Conservation (phyloP, 2,113 vertebrate genomes). For the Urocitellus parryii region DNA sequence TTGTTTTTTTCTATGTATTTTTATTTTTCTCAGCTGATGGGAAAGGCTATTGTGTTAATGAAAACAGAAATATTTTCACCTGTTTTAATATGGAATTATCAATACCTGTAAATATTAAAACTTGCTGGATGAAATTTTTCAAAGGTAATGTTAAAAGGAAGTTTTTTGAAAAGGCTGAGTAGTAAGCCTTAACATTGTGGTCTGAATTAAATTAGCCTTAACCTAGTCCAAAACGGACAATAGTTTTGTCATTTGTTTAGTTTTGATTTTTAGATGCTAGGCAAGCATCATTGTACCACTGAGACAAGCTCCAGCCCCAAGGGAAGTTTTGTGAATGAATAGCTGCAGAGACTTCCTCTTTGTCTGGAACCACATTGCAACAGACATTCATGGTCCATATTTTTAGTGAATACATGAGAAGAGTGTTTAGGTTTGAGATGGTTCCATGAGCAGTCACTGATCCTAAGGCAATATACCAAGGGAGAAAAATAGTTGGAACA, state of each 20-base stretch:
- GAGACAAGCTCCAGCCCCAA: neutral
- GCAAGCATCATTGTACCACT: neutral
- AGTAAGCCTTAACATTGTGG: neutral
- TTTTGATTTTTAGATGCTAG: neutral
- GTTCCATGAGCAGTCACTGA: neutral
- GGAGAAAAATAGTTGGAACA: neutral
- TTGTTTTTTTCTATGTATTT: neutral
- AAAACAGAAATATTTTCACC: neutral
- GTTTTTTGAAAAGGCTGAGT: neutral
- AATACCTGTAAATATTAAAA: neutral
- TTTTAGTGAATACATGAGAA: neutral
- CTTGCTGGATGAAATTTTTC: neutral
- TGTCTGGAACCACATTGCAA: neutral
- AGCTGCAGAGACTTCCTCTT: neutral
- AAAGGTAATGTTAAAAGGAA: neutral
- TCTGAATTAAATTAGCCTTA: neutral
- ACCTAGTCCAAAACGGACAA: neutral
- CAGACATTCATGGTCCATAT: rapidly evolving
- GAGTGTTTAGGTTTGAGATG: neutral
- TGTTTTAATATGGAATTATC: neutral
- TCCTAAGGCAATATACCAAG: neutral
- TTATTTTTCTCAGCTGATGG: neutral
- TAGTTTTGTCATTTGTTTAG: neutral
- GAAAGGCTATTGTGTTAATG: neutral
- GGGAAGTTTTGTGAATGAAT: neutral